phyloP scores from a whole-genome alignment of 2,113 vertebrate species.

The Hemicordylus capensis region DNA sequence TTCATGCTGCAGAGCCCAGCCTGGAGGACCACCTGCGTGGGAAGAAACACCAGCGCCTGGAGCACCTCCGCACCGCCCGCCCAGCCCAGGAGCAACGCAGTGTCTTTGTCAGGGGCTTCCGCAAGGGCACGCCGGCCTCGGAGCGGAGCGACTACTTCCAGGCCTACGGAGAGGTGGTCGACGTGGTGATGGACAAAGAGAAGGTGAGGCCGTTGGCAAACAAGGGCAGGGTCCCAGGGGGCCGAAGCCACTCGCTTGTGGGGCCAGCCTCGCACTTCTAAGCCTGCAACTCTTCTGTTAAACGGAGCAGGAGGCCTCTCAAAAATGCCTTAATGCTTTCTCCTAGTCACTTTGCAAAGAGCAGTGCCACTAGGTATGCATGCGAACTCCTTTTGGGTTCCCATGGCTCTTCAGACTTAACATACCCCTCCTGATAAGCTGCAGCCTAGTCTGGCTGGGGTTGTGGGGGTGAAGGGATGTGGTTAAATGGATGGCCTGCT shows the following conservation, averaged over 20 bases:
- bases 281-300: not conserved
- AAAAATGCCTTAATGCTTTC: not conserved
- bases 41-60: constrained; percentile 83
- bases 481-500: not conserved
- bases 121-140: constrained; percentile 74
- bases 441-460: too few species aligned
- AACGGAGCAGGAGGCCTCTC: not conserved
- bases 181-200: constrained; percentile 92
- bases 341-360: too few species aligned
- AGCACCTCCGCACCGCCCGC: constrained; percentile 75
- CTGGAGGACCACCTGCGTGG: constrained; percentile 84
- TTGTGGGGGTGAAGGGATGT: not conserved
- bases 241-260: not conserved
- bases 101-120: constrained; percentile 87
- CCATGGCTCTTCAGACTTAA: not conserved
- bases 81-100: constrained; percentile 85
- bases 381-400: too few species aligned
- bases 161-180: constrained; percentile 80
- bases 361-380: not conserved
- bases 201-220: constrained; percentile 73
- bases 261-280: too few species aligned
- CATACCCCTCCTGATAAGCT: not conserved
- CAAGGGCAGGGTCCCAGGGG: not conserved
- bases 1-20: constrained; percentile 75
- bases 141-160: constrained; percentile 83